Percentiles rank a stretch among this genome's conserved stretches.
Evolutionary conservation across 2,797 vertebrate species (phyloP).

Genomic region (Smutsia temminckii): DNA sequence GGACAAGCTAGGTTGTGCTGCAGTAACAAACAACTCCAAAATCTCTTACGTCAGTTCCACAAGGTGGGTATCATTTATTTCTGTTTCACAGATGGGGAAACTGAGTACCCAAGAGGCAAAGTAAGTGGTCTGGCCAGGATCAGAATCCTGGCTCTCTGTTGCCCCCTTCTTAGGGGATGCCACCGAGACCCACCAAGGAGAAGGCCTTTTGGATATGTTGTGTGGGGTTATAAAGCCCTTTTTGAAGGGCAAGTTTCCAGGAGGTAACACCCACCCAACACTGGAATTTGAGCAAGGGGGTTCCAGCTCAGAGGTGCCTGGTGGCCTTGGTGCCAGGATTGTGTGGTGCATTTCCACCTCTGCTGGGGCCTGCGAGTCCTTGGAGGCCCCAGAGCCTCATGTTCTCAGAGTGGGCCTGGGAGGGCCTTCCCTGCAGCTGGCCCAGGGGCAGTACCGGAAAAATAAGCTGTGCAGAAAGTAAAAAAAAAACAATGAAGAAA

Average conservation of each 20-base stretch:
- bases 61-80: not conserved
- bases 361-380: not conserved
- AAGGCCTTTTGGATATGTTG: not conserved
- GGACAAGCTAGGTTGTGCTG: too few relatives aligned
- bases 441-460: slow-evolving; percentile 6
- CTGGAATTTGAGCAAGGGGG: not conserved
- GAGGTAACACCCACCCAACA: not conserved
- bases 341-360: not conserved
- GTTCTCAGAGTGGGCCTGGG: slow-evolving; percentile 25
- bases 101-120: not conserved
- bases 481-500: not conserved
- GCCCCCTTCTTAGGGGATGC: not conserved
- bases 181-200: not conserved
- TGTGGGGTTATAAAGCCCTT: not conserved
- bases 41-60: not conserved
- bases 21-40: too few relatives aligned
- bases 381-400: not conserved
- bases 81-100: not conserved
- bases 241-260: not conserved
- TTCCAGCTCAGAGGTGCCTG: not conserved
- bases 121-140: not conserved
- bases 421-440: slow-evolving; percentile 22
- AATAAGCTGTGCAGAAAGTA: slow-evolving; percentile 28
- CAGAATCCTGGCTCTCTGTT: not conserved
- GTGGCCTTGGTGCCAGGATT: not conserved